Evolutionary conservation across 2,797 vertebrate genomes (phyloP).

Genomic region (Strix occidentalis): DNA sequence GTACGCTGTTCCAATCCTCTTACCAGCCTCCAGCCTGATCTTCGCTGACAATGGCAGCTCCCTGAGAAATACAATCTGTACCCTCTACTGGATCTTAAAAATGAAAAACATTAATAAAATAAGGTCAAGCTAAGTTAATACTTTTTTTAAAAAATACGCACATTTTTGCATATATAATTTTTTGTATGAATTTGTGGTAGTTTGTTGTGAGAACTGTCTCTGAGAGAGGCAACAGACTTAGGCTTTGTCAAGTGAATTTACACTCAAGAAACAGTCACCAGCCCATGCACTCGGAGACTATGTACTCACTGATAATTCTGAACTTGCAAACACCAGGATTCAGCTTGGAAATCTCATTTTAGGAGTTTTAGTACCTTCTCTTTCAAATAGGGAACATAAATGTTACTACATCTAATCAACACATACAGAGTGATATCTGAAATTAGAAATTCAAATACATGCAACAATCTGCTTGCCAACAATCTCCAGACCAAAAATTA

Average conservation of each 20-base stretch:
- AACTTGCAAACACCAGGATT: neutral
- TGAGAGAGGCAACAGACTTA: neutral
- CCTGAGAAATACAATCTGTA: neutral
- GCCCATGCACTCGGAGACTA: neutral
- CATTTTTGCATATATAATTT: neutral
- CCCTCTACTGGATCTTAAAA: neutral
- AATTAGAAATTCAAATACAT: slow-evolving; percentile 63
- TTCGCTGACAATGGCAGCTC: neutral
- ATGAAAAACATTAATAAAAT: neutral
- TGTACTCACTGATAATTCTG: neutral
- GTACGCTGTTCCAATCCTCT: neutral
- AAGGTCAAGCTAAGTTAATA: neutral
- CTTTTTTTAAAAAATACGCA: neutral
- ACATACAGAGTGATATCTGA: slow-evolving; percentile 11
- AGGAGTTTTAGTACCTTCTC: neutral
- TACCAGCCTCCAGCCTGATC: neutral
- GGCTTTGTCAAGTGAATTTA: neutral
- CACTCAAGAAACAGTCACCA: neutral
- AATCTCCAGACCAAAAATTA: slow-evolving; percentile 57
- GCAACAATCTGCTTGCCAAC: slow-evolving; percentile 56
- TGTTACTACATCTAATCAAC: slow-evolving; percentile 34
- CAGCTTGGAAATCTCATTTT: slow-evolving; percentile 1
- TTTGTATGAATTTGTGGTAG: neutral
- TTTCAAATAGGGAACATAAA: slow-evolving; percentile 14
- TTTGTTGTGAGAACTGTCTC: neutral